Percentiles rank a stretch among this genome's conserved stretches.
Evolutionary conservation across 2,797 vertebrate genomes (phyloP).

Genomic region (Micropoecilia bifurca): DNA sequence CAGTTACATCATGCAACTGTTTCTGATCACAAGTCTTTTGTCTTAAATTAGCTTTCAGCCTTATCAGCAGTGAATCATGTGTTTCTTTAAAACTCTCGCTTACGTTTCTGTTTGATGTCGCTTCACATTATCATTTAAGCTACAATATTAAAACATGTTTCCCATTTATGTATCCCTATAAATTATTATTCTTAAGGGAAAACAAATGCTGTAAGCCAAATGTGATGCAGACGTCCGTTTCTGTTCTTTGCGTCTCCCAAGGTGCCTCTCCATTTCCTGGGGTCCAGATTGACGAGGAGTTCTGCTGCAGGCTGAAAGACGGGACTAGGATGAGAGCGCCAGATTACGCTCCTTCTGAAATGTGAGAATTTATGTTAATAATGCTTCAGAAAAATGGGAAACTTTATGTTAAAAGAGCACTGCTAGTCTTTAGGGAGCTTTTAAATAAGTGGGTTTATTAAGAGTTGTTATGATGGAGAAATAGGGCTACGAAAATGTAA

Average conservation of each 20-base stretch:
- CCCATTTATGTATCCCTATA: not conserved
- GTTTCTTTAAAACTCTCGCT: not conserved
- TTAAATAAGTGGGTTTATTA: not conserved
- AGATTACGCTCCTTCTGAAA: conserved; percentile 92
- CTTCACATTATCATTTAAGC: not conserved
- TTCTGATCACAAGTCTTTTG: not conserved
- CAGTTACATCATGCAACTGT: conserved; percentile 9
- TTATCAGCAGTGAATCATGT: not conserved
- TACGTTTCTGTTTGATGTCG: conserved; percentile 3
- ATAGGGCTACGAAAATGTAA: not conserved
- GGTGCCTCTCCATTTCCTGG: conserved; percentile 95
- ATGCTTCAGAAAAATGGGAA: not conserved
- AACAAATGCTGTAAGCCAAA: conserved; percentile 6
- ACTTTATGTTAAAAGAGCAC: not conserved
- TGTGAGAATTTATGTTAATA: conserved; percentile 79
- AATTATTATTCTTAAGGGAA: not conserved
- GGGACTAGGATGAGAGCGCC: conserved; percentile 93
- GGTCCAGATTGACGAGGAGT: conserved; percentile 94
- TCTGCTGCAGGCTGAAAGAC: conserved; percentile 93
- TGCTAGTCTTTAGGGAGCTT: not conserved
- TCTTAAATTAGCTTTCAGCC: conserved; percentile 3
- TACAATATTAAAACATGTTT: not conserved
- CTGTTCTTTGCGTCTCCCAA: conserved; percentile 53
- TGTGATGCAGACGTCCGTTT: not conserved
- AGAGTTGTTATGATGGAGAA: not conserved